phyloP scores from a whole-genome alignment of 2,797 vertebrate species.

The Sebastes diploproa region DNA sequence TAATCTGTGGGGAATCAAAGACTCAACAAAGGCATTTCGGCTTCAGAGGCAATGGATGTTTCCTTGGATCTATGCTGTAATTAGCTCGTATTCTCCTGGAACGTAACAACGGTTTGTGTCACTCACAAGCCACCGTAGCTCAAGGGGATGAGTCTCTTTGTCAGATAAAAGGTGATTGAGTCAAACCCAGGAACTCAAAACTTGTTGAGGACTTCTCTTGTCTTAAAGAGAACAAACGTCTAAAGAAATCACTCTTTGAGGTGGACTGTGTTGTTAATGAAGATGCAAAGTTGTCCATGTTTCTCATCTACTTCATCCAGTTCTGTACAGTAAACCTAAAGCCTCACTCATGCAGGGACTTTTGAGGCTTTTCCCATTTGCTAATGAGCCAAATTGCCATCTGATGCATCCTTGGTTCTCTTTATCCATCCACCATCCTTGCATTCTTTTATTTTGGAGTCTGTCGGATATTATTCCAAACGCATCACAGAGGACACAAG shows the following conservation, averaged over 20 bases:
- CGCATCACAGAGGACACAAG: neutral
- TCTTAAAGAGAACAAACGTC: neutral
- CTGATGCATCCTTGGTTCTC: neutral
- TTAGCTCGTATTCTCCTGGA: conserved; percentile 12
- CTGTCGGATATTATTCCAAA: neutral
- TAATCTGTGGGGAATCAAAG: conserved; percentile 17
- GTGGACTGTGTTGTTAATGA: neutral
- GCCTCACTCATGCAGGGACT: neutral
- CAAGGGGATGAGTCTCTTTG: neutral
- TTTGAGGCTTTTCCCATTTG: conserved; percentile 1
- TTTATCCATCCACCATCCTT: neutral
- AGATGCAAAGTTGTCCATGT: neutral
- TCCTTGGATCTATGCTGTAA: conserved; percentile 22
- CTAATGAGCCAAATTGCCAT: neutral
- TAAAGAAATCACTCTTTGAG: neutral
- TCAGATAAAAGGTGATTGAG: conserved; percentile 1
- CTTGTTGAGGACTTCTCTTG: neutral
- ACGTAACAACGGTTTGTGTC: conserved; percentile 4
- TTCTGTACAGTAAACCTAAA: neutral
- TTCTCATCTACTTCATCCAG: neutral
- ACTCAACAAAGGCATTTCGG: conserved; percentile 16
- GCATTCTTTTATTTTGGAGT: neutral
- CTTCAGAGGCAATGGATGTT: neutral
- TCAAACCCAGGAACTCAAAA: neutral
- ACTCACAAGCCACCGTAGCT: conserved; percentile 33